phyloP scores from a whole-genome alignment of 2,113 vertebrate genomes.

The Agapornis roseicollis region DNA sequence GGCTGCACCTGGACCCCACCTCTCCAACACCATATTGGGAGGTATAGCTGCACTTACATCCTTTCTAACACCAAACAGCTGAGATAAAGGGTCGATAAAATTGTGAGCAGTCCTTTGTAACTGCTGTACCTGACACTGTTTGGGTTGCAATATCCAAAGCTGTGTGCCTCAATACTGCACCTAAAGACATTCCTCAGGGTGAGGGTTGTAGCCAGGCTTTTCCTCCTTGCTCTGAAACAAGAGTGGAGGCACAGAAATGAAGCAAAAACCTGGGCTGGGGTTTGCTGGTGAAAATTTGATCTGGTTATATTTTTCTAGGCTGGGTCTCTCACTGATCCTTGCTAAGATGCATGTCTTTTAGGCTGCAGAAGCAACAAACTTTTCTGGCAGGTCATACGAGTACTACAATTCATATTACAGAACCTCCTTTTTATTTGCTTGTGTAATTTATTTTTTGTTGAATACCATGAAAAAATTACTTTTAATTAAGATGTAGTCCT shows the following conservation, averaged over 20 bases:
- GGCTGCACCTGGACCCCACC: background rate
- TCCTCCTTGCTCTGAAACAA: background rate
- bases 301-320: background rate
- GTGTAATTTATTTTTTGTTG: background rate
- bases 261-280: background rate
- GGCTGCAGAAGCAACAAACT: background rate
- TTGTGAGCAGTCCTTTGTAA: background rate
- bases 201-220: rapidly evolving
- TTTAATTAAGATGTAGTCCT: slow-evolving; percentile 38
- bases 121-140: background rate
- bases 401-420: background rate
- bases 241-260: background rate
- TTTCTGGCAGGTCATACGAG: background rate
- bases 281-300: background rate
- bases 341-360: background rate
- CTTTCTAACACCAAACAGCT: background rate
- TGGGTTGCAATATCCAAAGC: background rate
- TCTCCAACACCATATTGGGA: background rate
- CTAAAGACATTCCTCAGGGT: background rate
- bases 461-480: background rate
- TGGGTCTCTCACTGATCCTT: background rate
- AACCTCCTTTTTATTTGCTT: background rate
- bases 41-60: rapidly evolving
- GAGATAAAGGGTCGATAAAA: background rate
- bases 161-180: background rate